Percentiles rank a stretch among this genome's conserved stretches.
These are phyloP conservation scores for Amiota communis DNA, from an alignment of 2,888 invertebrate genomes.

Conservation along the genomic window DNA sequence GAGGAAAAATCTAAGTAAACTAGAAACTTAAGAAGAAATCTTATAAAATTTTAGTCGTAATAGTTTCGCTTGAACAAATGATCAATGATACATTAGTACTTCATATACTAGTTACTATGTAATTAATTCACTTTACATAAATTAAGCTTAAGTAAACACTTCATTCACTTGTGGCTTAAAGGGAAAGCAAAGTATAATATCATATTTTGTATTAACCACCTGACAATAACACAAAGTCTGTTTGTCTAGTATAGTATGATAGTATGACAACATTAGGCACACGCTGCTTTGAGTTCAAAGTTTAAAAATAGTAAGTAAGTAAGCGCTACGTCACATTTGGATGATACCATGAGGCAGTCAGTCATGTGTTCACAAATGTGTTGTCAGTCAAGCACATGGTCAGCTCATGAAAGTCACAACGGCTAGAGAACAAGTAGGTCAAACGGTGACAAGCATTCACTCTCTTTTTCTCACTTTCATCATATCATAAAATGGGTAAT, in stretches of 20 bases:
- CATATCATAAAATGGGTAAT: no score
- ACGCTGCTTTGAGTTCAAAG: constrained; percentile 15
- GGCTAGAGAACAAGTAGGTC: no score
- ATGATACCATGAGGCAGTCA: not conserved
- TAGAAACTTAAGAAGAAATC: not conserved
- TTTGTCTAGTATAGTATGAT: no score
- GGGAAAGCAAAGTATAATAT: no score
- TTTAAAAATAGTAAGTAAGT: not conserved
- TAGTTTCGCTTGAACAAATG: not conserved
- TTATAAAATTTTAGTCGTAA: not conserved
- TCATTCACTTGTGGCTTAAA: no score
- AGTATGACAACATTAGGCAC: not conserved
- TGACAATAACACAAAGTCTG: no score
- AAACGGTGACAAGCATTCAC: no score
- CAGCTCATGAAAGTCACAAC: constrained; percentile 48
- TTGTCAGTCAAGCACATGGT: not conserved
- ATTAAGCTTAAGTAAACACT: not conserved
- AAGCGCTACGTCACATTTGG: constrained; percentile 1
- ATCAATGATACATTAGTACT: not conserved
- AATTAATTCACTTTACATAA: not conserved
- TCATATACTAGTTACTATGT: not conserved
- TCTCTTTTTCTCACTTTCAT: no score
- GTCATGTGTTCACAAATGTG: not conserved
- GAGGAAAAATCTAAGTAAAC: no score
- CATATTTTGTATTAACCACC: no score